Conservation (phyloP, 2,797 vertebrate species). For the Thalassophryne amazonica region DNA sequence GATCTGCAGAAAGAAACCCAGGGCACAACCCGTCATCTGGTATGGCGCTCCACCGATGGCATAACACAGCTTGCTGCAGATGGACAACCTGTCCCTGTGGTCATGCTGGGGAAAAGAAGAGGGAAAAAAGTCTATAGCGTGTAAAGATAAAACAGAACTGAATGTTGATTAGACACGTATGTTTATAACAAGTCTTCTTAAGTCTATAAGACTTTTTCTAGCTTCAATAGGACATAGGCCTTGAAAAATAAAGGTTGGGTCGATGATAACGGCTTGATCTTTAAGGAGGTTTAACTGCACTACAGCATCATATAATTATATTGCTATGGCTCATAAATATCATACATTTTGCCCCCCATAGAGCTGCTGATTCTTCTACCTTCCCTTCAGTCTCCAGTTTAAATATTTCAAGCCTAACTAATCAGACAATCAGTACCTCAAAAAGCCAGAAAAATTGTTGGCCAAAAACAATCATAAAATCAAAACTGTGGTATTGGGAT, state of each 20-base stretch:
- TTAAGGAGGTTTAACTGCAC: background rate
- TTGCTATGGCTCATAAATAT: background rate
- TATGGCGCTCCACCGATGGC: conserved; percentile 94
- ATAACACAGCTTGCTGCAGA: conserved; percentile 94
- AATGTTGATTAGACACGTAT: background rate
- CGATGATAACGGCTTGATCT: background rate
- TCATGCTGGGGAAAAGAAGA: conserved; percentile 51
- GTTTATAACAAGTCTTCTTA: background rate
- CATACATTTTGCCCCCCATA: no score
- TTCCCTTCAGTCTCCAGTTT: background rate
- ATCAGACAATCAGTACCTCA: no score
- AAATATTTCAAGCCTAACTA: no score
- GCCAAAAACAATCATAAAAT: no score
- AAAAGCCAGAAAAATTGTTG: no score
- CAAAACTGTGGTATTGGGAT: no score
- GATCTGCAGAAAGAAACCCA: conserved; percentile 97
- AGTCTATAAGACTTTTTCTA: background rate
- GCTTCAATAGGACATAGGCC: background rate
- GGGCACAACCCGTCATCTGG: conserved; percentile 93
- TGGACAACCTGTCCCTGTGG: conserved; percentile 73
- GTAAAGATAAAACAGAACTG: background rate
- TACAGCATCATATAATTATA: background rate
- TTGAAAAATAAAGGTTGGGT: conserved; percentile 3
- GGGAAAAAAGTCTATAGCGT: background rate
- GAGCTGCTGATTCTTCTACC: background rate